A percentile compares a stretch with the other conserved stretches of the same genome.
Conservation (phyloP, 2,888 invertebrate species). For the Drosophila kanekoi region DNA sequence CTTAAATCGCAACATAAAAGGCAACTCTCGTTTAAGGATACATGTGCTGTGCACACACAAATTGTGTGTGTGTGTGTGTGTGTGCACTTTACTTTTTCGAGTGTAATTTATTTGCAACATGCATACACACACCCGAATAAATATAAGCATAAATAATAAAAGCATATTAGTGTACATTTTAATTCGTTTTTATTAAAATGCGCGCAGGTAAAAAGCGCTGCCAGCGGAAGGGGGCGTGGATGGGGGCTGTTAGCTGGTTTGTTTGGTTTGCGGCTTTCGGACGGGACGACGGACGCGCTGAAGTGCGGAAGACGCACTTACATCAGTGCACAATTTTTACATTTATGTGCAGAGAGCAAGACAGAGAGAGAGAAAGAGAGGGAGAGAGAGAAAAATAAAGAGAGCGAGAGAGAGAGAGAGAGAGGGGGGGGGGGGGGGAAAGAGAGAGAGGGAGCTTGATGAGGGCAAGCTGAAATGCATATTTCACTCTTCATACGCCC, state of each 20-base stretch:
- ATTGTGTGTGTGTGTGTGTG: slow-evolving; percentile 1
- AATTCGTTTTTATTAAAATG: slow-evolving; percentile 74
- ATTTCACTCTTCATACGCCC: slow-evolving; percentile 34
- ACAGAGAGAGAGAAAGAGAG: not conserved
- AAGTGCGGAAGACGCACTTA: slow-evolving; percentile 76
- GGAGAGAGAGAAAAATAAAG: not conserved
- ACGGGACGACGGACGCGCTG: slow-evolving; percentile 37
- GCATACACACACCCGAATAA: slow-evolving; percentile 51
- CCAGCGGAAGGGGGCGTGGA: not conserved
- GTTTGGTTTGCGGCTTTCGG: slow-evolving; percentile 57
- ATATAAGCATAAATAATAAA: slow-evolving; percentile 74
- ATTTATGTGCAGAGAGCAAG: slow-evolving; percentile 63
- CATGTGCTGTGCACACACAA: slow-evolving; percentile 4
- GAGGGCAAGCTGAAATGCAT: slow-evolving; percentile 34
- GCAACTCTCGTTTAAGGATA: slow-evolving; percentile 3
- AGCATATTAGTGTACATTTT: slow-evolving; percentile 77
- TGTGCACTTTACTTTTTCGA: slow-evolving; percentile 43
- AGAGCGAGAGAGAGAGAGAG: not conserved
- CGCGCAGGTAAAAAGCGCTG: slow-evolving; percentile 39
- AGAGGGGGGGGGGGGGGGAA: too few species aligned
- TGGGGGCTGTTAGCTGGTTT: slow-evolving; percentile 2
- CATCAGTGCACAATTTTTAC: slow-evolving; percentile 80
- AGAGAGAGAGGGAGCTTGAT: not conserved
- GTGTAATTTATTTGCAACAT: slow-evolving; percentile 73
- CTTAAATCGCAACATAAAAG: not conserved